These are phyloP conservation scores for Halocaridina rubra DNA, from an alignment of 2,888 invertebrate species.

Conservation along the genomic window DNA sequence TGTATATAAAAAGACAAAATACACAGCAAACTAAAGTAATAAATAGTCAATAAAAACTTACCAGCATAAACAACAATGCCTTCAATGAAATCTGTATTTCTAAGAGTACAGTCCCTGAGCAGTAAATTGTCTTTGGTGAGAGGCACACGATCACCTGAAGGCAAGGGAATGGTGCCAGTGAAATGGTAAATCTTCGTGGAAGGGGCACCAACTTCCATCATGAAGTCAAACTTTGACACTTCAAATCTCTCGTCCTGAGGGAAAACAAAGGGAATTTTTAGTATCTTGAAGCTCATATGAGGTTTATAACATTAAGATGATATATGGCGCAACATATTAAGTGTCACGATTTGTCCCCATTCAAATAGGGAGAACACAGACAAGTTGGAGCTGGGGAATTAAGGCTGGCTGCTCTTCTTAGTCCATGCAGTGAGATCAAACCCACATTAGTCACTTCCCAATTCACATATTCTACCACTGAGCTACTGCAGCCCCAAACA, in stretches of 20 bases:
- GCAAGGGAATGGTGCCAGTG: conserved; percentile 79
- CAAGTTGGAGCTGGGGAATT: no score
- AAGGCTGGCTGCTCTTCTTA: no score
- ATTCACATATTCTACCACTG: no score
- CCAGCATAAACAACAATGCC: conserved; percentile 96
- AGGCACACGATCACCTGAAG: conserved; percentile 76
- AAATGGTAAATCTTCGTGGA: conserved; percentile 96
- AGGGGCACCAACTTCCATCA: conserved; percentile 92
- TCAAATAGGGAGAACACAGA: no score
- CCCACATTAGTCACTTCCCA: no score
- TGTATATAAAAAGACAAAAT: neutral
- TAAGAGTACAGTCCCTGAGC: conserved; percentile 91
- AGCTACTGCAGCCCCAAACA: no score
- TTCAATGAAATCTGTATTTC: conserved; percentile 96
- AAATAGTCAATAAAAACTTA: conserved; percentile 66
- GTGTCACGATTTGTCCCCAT: no score
- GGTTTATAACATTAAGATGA: no score
- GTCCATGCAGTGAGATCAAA: no score
- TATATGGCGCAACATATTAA: no score
- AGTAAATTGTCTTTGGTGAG: conserved; percentile 90
- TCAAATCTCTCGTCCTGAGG: conserved; percentile 78
- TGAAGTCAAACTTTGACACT: conserved; percentile 83
- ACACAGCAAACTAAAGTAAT: neutral
- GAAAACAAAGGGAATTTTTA: neutral
- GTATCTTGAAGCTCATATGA: no score